Evolutionary conservation across 2,888 invertebrate species (phyloP), one percentile per base, ranked within the genome.

Genomic region (Tipula lateralis): DNA sequence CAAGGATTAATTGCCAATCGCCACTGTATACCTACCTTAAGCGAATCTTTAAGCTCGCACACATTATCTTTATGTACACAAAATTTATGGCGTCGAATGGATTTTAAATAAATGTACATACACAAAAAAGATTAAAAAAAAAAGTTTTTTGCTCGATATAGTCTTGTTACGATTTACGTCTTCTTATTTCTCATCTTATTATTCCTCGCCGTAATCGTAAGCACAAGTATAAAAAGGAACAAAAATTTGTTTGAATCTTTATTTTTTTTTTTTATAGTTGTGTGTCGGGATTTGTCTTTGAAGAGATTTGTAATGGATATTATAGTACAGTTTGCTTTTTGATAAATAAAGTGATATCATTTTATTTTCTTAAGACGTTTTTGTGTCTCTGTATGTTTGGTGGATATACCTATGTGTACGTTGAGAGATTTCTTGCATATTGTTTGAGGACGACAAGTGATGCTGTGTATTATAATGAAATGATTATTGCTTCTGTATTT

Each of bases 301-400:
- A 66, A 24, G 66, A 66, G 66, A 66, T 66, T 66, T 66, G 66
- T 66, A 66, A 66, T 66, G 66, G 66, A 66, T 66, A 66, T 19
- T 66, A 9, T 24, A 2, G 44, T 44, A 44, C 6, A 16, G 12
- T 44, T 44, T 39, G 4, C 3, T 39, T 39, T 24, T 66, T 66
- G 66, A 66, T 66, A 66, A 66, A 66, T 66, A 66, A 66, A 66
- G 66, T 66, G 66, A 66, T 66, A 66, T 66, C 66, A 66, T 66
- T 66, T 66, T 66, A 24, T 66, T 66, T 66, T 66, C 66, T 66
- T 66, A 66, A 66, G 66, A 66, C 66, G 66, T 66, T 66, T 66
- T 66, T 24, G 66, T 66, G 66, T 66, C 66, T 66, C 66, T 66
- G 66, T 24, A 24, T 66, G 9, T 66, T 66, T 66, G 3, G 7